Conservation (phyloP, 2,888 invertebrate genomes). For the Orthonevra nobilis region DNA sequence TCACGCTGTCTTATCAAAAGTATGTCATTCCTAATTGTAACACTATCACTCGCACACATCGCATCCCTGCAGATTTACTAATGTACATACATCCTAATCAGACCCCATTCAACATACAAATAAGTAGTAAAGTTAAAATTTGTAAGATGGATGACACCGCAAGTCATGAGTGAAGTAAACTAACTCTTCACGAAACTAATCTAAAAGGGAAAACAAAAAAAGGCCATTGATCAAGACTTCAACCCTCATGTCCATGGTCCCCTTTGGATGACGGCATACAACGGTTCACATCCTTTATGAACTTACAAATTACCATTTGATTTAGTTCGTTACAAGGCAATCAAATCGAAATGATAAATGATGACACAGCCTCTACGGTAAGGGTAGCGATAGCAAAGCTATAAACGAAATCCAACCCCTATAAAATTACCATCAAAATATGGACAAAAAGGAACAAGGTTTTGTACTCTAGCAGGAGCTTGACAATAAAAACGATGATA, state of each 20-base stretch:
- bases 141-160: slow-evolving; percentile 53
- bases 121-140: slow-evolving; percentile 52
- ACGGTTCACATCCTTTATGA: slow-evolving; percentile 63
- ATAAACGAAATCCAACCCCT: slow-evolving; percentile 54
- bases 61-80: slow-evolving; percentile 28
- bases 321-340: slow-evolving; percentile 72
- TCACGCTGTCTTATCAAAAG: not conserved
- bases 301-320: slow-evolving; percentile 73
- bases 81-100: slow-evolving; percentile 52
- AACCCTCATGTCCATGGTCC: slow-evolving; percentile 51
- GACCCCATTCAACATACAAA: slow-evolving; percentile 59
- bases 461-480: slow-evolving; percentile 4
- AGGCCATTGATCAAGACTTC: slow-evolving; percentile 64
- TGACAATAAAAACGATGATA: slow-evolving; percentile 25
- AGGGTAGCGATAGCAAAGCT: slow-evolving; percentile 44
- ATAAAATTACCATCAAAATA: slow-evolving; percentile 59
- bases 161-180: no score
- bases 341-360: slow-evolving; percentile 73
- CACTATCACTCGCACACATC: slow-evolving; percentile 43
- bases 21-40: slow-evolving; percentile 37
- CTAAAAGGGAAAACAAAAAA: slow-evolving; percentile 23
- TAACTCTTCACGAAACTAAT: slow-evolving; percentile 57
- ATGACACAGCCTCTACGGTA: slow-evolving; percentile 54
- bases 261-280: slow-evolving; percentile 18
- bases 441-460: slow-evolving; percentile 43